Evolutionary conservation across 2,113 vertebrate genomes (phyloP), one percentile per base, ranked within the genome.

Genomic region (Cyphomyrus plagiostoma): DNA sequence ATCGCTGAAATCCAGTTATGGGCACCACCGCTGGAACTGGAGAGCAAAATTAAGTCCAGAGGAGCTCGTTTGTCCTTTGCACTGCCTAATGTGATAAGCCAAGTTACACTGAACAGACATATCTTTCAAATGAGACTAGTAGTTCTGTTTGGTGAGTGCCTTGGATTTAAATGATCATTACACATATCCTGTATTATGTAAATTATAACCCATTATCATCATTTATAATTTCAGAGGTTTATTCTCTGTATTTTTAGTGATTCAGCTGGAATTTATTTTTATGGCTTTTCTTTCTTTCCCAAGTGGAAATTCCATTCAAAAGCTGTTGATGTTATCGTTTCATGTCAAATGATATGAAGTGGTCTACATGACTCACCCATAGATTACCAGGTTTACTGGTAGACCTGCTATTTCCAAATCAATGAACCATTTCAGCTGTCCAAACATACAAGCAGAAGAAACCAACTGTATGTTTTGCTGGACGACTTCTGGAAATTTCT

Each of bases 321-420:
- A 70, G 30, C 62, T 70, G 74, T 80, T 35, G 74, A 80, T 39
- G 35, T 80, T 35, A 80, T 80, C 74, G 17, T 80, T 80, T 80
- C 74, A 80, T 42, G 74, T 42, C 74, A 80, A 42, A 80, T 80
- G 74, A 35, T 80, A 80, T 80, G 74, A 80, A 80, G 74, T 80
- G 74, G 74, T 80, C 74, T 80, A 19, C 17, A 42, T 80, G 74
- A 80, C 35, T 80, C 74, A 80, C 30, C 15, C 74, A 42, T 80
- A 42, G 74, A 80, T 80, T 80, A 8, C 74, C 74, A 80, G 74
- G 74, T 80, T 80, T 80, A 42, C 35, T 80, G 74, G 74, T 80
- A 80, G 30, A 19, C 30, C 74, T 80, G 13, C 35, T 80, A 42
- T 80, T 39, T 80, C 74, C 74, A 80, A 80, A 80, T 80, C 74